Evolutionary conservation across 53 echinoderm and acorn worm genomes (phyloP).

Genomic region (Glandiceps talaboti): DNA sequence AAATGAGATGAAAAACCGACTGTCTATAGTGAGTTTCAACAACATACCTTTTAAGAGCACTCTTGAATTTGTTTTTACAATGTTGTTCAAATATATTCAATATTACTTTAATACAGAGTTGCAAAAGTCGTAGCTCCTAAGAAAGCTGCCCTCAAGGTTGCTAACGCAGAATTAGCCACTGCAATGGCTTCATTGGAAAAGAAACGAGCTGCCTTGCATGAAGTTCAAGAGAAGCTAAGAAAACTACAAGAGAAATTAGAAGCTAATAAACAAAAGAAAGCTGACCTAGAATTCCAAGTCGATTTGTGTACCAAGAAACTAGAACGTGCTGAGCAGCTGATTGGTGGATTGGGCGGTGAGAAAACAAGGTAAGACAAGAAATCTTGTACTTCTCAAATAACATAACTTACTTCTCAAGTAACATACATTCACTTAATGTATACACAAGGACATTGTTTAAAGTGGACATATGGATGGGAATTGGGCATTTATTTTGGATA

Average conservation of each 20-base stretch:
- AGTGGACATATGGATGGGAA: too few relatives aligned
- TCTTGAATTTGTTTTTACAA: too few relatives aligned
- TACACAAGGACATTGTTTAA: too few relatives aligned
- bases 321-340: constrained; percentile 92
- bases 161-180: constrained; percentile 73
- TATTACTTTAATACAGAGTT: constrained; percentile 26
- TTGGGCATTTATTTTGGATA: too few relatives aligned
- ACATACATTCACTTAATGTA: too few relatives aligned
- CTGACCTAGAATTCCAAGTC: constrained; percentile 93
- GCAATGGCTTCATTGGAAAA: constrained; percentile 83
- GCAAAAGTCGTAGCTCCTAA: constrained; percentile 99
- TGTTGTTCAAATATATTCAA: too few relatives aligned
- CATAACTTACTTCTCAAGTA: too few relatives aligned
- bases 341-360: constrained; percentile 93
- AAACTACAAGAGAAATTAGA: constrained; percentile 90
- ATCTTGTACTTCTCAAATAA: too few relatives aligned
- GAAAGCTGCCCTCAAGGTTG: constrained; percentile 63
- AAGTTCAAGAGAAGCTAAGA: constrained; percentile 97
- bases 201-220: constrained; percentile 72
- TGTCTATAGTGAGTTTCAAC: too few relatives aligned
- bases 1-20: too few relatives aligned
- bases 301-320: constrained; percentile 97
- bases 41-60: too few relatives aligned
- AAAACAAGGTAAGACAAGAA: constrained; percentile 59
- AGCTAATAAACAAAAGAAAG: constrained; percentile 98